Conservation (phyloP, 2,797 vertebrate species). For the Chiloscyllium punctatum region DNA sequence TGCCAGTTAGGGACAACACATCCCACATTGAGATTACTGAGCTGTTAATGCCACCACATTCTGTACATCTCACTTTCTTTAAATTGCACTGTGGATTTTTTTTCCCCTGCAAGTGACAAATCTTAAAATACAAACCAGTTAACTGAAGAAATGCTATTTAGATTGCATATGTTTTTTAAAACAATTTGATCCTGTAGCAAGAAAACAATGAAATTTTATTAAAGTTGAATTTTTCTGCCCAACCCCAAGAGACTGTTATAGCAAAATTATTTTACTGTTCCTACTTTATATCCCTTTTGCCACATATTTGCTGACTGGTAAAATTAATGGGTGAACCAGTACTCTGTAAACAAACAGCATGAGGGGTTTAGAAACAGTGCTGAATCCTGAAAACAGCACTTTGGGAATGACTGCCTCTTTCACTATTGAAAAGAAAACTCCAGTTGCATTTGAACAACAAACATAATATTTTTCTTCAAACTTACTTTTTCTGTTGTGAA, state of each 20-base stretch:
- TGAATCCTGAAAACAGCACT: neutral
- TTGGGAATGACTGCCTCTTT: neutral
- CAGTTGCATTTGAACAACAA: neutral
- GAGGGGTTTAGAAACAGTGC: neutral
- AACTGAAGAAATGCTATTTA: neutral
- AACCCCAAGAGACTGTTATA: neutral
- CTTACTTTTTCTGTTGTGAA: neutral
- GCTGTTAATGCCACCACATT: neutral
- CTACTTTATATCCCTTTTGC: neutral
- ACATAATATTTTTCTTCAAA: neutral
- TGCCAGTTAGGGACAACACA: neutral
- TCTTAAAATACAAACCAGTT: conserved; percentile 8
- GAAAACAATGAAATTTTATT: neutral
- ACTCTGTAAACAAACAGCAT: neutral
- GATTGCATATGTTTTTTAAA: neutral
- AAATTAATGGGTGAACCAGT: neutral
- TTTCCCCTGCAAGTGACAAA: neutral
- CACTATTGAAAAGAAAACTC: neutral
- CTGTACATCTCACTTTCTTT: conserved; percentile 7
- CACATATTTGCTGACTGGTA: neutral
- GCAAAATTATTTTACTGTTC: neutral
- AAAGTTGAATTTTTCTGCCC: too few relatives aligned
- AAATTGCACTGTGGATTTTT: neutral
- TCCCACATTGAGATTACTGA: neutral
- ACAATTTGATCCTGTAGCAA: neutral